Evolutionary conservation across 92 coral and sea anemone species (phyloP), one percentile per base, ranked within the genome.

Genomic region (Phenganax subtilis): DNA sequence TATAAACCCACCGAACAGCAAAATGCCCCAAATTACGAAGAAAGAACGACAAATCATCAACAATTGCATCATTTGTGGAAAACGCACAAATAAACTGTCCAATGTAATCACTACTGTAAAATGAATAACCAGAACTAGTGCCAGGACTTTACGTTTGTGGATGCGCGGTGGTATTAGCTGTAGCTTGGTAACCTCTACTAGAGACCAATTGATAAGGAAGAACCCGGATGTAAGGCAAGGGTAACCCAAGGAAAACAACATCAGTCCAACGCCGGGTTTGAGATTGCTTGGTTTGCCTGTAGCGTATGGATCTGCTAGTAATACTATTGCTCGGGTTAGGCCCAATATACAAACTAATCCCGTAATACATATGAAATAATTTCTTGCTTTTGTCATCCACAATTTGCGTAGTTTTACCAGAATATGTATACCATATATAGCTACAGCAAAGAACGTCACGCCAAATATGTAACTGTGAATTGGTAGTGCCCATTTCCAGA

Each of bases 401-500:
- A 71, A 74, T 37, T 37, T 75, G 55, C 81, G 77, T 53, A 85
- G 75, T 73, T 84, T 79, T 30, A 17, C 66, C 12, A 85, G 68
- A 77, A 61, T 59, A 31, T 71, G 64, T 8, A 63, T 75, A 9
- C 87, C 75, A 12, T 61, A 58, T 14, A 88, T 58, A 29, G 83
- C 87, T 54, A 88, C 80, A 17, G 59, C 52, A 1, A 78, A 70
- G 71, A 84, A 82, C 5, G 64, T 59, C 8, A 52, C 51, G 9
- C 71, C 82, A 29, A 88, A 88, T 29, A 71, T 20, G 44, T 88
- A 83, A 77, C 80, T 60, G 75, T 88, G 91, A 3, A 88, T 44
- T 31, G 86, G 87, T 85, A 86, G 85, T 62, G 91, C 89, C 87
- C 87, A 82, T 55, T 80, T 68, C 91, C 91, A 88, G 30, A 54